Percentiles rank a stretch among this genome's conserved stretches.
Conservation (phyloP, 2,797 vertebrate genomes). For the Melanotaenia nigrans region DNA sequence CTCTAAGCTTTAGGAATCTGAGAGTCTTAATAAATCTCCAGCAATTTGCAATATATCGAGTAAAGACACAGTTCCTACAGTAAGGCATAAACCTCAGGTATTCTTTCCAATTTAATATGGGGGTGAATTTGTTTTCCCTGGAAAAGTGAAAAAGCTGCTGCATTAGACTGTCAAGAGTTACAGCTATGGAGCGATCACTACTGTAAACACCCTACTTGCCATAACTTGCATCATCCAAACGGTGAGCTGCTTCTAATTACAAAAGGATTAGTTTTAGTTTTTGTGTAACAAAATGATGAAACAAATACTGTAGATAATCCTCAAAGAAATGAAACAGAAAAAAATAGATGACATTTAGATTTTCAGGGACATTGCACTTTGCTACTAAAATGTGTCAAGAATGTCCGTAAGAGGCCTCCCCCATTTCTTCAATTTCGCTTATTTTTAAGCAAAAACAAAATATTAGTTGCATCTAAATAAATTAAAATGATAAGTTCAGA, state of each 20-base stretch:
- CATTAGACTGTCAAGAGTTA: constrained; percentile 1
- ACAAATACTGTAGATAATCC: neutral
- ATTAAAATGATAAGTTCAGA: neutral
- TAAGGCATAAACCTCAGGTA: constrained; percentile 17
- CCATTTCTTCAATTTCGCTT: neutral
- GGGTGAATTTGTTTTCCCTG: constrained; percentile 12
- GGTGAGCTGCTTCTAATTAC: constrained; percentile 16
- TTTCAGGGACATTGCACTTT: neutral
- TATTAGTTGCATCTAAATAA: too few species aligned
- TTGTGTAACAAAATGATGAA: neutral
- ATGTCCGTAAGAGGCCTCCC: neutral
- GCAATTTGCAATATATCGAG: constrained; percentile 2
- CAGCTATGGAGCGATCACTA: constrained; percentile 13
- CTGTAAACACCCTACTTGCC: constrained; percentile 32
- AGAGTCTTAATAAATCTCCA: constrained; percentile 16
- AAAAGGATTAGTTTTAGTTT: constrained; percentile 14
- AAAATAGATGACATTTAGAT: neutral
- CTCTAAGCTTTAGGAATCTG: neutral
- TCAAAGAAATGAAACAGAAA: neutral
- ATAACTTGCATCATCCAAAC: constrained; percentile 36
- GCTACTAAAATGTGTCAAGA: neutral
- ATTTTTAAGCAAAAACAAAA: neutral
- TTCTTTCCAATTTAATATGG: constrained; percentile 25
- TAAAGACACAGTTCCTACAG: constrained; percentile 14
- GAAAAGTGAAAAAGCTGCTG: constrained; percentile 1